A percentile compares a stretch with the other conserved stretches of the same genome.
These are phyloP conservation scores for Dendropsophus ebraccatus DNA, from an alignment of 2,113 vertebrate species.

Conservation along the genomic window DNA sequence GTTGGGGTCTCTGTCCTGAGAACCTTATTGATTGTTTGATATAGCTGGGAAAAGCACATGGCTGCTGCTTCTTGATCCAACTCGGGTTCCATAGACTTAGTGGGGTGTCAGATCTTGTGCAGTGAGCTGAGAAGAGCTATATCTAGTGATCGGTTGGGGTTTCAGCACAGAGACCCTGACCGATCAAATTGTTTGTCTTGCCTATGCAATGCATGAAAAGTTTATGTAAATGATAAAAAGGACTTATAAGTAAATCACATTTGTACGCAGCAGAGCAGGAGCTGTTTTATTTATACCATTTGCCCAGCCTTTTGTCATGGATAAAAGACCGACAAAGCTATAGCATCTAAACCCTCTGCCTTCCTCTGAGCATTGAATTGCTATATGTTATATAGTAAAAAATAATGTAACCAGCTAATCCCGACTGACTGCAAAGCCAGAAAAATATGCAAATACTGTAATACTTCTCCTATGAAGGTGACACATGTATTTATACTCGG, in stretches of 20 bases:
- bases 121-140: no score
- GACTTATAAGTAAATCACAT: neutral
- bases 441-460: neutral
- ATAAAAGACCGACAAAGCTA: neutral
- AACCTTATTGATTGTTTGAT: no score
- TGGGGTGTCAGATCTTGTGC: no score
- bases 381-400: neutral
- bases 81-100: no score
- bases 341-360: neutral
- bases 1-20: no score
- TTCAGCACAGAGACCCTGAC: no score
- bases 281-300: neutral
- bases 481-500: neutral
- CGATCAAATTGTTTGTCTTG: no score
- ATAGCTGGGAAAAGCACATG: no score
- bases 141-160: no score
- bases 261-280: neutral
- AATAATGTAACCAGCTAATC: constrained; percentile 1
- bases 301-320: neutral
- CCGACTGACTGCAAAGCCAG: neutral
- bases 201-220: no score
- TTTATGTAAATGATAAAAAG: no score
- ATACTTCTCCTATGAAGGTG: constrained; percentile 22
- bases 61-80: no score
- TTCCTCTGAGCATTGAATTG: neutral